A percentile compares a stretch with the other conserved stretches of the same genome.
Evolutionary conservation across 2,797 vertebrate genomes (phyloP).

Genomic region (Galago senegalensis): DNA sequence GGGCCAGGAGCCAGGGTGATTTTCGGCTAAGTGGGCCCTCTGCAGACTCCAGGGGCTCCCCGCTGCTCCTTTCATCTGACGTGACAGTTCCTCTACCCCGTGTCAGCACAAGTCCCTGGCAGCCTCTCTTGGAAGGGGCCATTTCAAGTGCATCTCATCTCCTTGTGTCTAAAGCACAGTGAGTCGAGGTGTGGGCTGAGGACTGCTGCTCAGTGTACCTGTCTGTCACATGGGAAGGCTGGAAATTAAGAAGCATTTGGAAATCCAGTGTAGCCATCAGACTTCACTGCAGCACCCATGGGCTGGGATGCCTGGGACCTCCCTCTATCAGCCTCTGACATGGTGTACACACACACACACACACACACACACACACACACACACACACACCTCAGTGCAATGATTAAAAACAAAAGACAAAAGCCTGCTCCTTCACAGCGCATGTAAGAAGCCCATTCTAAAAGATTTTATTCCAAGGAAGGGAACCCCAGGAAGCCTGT

Average conservation of each 20-base stretch:
- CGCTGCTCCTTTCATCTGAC: background rate
- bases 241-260: background rate
- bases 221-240: background rate
- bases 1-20: background rate
- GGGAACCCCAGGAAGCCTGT: background rate
- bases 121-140: background rate
- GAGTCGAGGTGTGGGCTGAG: background rate
- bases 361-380: too few relatives aligned
- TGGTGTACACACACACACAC: too few relatives aligned
- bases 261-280: background rate
- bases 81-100: fast-evolving
- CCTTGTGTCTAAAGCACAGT: background rate
- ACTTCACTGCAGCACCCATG: background rate
- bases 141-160: background rate
- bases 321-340: too few relatives aligned
- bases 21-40: background rate
- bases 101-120: background rate
- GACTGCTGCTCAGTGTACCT: background rate
- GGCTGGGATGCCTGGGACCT: background rate
- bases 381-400: too few relatives aligned
- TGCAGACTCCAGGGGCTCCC: background rate
- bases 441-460: background rate
- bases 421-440: background rate
- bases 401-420: background rate
- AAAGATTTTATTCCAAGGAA: background rate